phyloP scores from a whole-genome alignment of 1,140 invertebrate species.

The Leptoteleia sp. region DNA sequence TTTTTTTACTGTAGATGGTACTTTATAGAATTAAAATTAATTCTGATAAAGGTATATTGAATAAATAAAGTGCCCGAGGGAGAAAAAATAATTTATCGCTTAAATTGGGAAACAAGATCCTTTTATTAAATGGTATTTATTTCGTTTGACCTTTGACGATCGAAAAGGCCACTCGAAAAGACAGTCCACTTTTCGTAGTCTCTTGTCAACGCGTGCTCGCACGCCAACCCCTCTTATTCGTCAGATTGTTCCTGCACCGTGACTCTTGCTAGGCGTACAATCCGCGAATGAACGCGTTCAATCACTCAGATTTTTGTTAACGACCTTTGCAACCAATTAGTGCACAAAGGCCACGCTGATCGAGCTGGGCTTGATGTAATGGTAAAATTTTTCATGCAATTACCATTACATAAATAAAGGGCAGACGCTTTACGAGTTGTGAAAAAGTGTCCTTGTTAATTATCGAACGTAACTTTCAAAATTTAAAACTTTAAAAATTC shows the following conservation, averaged over 20 bases:
- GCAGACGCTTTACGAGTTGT: constrained; percentile 17
- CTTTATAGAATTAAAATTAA: too few species aligned
- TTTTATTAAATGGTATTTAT: constrained; percentile 4
- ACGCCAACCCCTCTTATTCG: constrained; percentile 40
- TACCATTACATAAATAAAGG: constrained; percentile 48
- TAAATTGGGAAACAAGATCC: too few species aligned
- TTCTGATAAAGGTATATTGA: too few species aligned
- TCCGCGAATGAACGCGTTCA: constrained; percentile 51
- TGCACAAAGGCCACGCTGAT: constrained; percentile 41
- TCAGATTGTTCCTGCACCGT: constrained; percentile 20
- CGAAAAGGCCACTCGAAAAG: constrained; percentile 56
- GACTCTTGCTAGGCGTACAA: constrained; percentile 46
- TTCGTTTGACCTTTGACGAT: constrained; percentile 56
- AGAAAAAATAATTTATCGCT: too few species aligned
- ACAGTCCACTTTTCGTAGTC: constrained; percentile 48
- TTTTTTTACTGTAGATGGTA: too few species aligned
- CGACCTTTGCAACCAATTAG: constrained; percentile 62
- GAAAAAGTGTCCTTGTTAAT: constrained; percentile 30
- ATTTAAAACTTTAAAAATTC: too few species aligned
- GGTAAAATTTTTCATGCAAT: constrained; percentile 49
- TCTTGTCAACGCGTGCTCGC: constrained; percentile 44
- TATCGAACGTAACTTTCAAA: too few species aligned
- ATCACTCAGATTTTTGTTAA: constrained; percentile 62
- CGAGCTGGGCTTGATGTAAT: constrained; percentile 43
- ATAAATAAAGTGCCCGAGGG: too few species aligned